Conservation (phyloP, 2,113 vertebrate genomes). For the Sebastes schlegelii region DNA sequence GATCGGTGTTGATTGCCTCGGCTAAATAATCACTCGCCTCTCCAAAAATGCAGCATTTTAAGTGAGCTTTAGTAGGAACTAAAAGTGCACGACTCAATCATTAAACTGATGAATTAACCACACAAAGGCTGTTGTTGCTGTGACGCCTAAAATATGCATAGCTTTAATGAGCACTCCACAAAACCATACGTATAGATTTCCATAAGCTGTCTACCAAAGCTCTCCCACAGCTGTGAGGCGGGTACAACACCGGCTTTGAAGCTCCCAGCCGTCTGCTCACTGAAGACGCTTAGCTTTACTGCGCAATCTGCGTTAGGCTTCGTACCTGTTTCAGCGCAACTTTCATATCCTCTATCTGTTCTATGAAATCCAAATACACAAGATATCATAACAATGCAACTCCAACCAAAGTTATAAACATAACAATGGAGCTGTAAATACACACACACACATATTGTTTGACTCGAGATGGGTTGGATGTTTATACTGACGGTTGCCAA, state of each 20-base stretch:
- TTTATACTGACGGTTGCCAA: constrained; percentile 46
- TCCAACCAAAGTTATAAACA: constrained; percentile 3
- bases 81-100: constrained; percentile 10
- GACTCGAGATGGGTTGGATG: constrained; percentile 29
- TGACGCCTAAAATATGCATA: constrained; percentile 10
- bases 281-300: constrained; percentile 7
- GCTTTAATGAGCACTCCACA: constrained; percentile 42
- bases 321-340: constrained; percentile 36
- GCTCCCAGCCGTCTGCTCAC: constrained; percentile 30
- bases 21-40: constrained; percentile 9
- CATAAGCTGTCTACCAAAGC: constrained; percentile 6
- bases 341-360: constrained; percentile 14
- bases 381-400: constrained; percentile 8
- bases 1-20: constrained; percentile 30
- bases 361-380: constrained; percentile 16
- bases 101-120: constrained; percentile 21
- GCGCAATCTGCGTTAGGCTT: constrained; percentile 1
- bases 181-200: constrained; percentile 23
- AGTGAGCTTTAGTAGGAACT: not conserved
- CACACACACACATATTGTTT: constrained; percentile 23
- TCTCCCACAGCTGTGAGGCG: constrained; percentile 30
- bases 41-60: constrained; percentile 31
- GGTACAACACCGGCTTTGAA: constrained; percentile 41
- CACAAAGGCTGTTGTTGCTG: constrained; percentile 6
- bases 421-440: constrained; percentile 11